A percentile compares a stretch with the other conserved stretches of the same genome.
Conservation (phyloP, 2,113 vertebrate genomes). For the Gopherus evgoodei region DNA sequence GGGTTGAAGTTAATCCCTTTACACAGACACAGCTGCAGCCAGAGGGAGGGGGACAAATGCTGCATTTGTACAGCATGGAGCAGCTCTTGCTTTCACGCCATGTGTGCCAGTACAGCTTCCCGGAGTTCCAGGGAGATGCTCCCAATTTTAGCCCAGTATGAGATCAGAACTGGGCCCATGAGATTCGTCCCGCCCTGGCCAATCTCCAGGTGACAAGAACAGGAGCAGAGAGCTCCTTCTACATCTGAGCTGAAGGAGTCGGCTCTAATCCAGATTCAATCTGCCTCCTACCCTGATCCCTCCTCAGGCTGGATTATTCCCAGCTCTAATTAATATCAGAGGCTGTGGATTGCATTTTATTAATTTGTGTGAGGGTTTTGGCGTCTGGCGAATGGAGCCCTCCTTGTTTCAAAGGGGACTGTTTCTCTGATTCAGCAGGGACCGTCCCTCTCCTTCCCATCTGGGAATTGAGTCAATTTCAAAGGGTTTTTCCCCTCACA, state of each 20-base stretch:
- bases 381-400: not conserved
- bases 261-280: not conserved
- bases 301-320: not conserved
- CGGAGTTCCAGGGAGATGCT: not conserved
- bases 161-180: not conserved
- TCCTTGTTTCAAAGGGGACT: not conserved
- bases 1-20: not conserved
- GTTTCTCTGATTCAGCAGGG: not conserved
- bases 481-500: not conserved
- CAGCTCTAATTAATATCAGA: not conserved
- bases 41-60: not conserved
- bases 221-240: not conserved
- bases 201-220: not conserved
- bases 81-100: not conserved
- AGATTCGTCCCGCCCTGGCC: not conserved
- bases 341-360: not conserved
- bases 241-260: not conserved
- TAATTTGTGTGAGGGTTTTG: not conserved
- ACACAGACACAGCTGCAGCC: not conserved
- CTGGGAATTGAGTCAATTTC: not conserved
- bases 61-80: not conserved
- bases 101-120: not conserved
- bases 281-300: not conserved
- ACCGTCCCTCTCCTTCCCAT: not conserved
- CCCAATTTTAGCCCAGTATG: rapidly evolving